Evolutionary conservation across 2,113 vertebrate genomes (phyloP).

Genomic region (Polypterus senegalus): DNA sequence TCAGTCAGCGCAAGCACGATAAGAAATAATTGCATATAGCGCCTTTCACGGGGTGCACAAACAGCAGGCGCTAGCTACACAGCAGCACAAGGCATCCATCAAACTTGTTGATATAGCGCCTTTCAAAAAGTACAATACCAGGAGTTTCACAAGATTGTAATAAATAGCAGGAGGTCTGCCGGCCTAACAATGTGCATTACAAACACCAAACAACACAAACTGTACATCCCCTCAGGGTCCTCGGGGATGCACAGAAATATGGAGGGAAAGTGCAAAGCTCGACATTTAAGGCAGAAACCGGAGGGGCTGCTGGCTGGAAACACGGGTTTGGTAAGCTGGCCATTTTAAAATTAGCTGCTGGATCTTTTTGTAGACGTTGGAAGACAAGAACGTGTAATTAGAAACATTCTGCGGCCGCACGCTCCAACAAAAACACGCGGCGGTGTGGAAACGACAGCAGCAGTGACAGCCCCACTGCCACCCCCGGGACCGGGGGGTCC

Average conservation of each 20-base stretch:
- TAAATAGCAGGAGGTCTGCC: background rate
- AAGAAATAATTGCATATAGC: too few species aligned
- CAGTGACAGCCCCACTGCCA: conserved; percentile 24
- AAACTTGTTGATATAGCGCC: too few species aligned
- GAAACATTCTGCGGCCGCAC: conserved; percentile 51
- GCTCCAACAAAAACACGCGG: conserved; percentile 59
- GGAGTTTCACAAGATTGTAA: too few species aligned
- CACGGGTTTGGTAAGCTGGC: conserved; percentile 52
- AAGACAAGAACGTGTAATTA: conserved; percentile 58
- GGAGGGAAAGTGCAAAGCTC: conserved; percentile 47
- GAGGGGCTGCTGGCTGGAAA: conserved; percentile 50
- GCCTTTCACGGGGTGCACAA: too few species aligned
- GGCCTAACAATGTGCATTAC: background rate
- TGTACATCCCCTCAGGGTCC: background rate
- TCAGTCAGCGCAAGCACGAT: too few species aligned
- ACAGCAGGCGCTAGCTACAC: too few species aligned
- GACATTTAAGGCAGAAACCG: conserved; percentile 46
- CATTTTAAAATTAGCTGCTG: conserved; percentile 60
- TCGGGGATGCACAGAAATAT: conserved; percentile 45
- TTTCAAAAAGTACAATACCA: too few species aligned
- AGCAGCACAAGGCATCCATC: too few species aligned
- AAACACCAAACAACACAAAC: background rate
- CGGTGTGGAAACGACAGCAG: conserved; percentile 54
- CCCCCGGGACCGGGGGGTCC: too few species aligned
- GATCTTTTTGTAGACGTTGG: conserved; percentile 58